These are phyloP conservation scores for Galendromus occidentalis DNA, from an alignment of 1,140 invertebrate genomes.

Conservation along the genomic window DNA sequence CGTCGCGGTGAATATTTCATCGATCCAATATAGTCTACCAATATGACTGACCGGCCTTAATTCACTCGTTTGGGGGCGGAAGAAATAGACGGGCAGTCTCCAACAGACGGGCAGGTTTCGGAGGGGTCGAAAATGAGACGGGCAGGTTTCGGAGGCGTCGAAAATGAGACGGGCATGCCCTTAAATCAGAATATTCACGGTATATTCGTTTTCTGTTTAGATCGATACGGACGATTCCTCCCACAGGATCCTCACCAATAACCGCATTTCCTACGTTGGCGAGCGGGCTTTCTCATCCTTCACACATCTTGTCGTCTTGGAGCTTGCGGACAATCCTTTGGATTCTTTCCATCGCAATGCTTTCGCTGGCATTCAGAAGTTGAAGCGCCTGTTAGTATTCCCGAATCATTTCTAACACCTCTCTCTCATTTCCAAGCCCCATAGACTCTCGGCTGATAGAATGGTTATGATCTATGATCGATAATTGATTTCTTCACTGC, in stretches of 20 bases:
- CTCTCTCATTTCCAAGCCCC: too few species aligned
- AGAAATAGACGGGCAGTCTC: too few species aligned
- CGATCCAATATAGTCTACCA: too few species aligned
- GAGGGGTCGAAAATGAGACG: background rate
- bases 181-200: background rate
- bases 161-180: background rate
- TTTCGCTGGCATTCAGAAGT: constrained; percentile 24
- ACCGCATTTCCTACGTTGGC: background rate
- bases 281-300: background rate
- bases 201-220: background rate
- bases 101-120: too few species aligned
- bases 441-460: too few species aligned
- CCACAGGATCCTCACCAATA: background rate
- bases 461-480: too few species aligned
- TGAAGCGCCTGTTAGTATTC: constrained; percentile 27
- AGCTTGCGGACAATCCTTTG: constrained; percentile 27
- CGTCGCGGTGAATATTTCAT: too few species aligned
- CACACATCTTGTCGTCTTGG: constrained; percentile 22
- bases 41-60: too few species aligned
- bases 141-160: background rate
- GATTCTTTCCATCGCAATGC: constrained; percentile 21
- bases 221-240: background rate
- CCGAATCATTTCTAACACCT: too few species aligned
- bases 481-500: too few species aligned
- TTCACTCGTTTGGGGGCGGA: too few species aligned